Conservation (phyloP, 2,797 vertebrate species). For the Alcedo atthis region DNA sequence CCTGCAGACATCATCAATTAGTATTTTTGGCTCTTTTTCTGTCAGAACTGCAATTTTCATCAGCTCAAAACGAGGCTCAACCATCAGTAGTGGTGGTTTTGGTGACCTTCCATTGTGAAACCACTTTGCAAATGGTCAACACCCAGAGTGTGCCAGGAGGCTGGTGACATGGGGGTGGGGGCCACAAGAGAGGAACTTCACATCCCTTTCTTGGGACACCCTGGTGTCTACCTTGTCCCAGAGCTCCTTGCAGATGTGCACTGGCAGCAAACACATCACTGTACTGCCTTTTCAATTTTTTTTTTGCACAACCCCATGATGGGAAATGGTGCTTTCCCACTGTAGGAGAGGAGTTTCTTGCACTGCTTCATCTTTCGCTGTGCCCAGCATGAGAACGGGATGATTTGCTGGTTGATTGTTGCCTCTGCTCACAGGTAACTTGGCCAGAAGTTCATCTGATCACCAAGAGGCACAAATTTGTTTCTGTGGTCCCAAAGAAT, state of each 20-base stretch:
- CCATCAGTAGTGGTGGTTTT: background rate
- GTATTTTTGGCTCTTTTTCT: background rate
- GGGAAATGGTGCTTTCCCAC: background rate
- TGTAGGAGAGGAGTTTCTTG: background rate
- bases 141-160: background rate
- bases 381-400: background rate
- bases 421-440: background rate
- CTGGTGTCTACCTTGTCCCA: background rate
- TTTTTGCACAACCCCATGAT: background rate
- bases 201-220: background rate
- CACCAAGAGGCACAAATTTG: background rate
- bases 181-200: background rate
- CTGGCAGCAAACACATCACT: background rate
- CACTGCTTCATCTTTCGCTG: background rate
- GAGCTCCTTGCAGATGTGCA: background rate
- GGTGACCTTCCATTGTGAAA: background rate
- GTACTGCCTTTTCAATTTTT: background rate
- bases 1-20: background rate
- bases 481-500: background rate
- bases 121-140: fast-evolving
- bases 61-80: background rate
- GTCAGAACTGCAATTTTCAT: background rate
- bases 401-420: background rate
- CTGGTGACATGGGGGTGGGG: background rate
- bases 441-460: background rate